Evolutionary conservation across 2,888 invertebrate genomes (phyloP).

Genomic region (Gibbula magus): DNA sequence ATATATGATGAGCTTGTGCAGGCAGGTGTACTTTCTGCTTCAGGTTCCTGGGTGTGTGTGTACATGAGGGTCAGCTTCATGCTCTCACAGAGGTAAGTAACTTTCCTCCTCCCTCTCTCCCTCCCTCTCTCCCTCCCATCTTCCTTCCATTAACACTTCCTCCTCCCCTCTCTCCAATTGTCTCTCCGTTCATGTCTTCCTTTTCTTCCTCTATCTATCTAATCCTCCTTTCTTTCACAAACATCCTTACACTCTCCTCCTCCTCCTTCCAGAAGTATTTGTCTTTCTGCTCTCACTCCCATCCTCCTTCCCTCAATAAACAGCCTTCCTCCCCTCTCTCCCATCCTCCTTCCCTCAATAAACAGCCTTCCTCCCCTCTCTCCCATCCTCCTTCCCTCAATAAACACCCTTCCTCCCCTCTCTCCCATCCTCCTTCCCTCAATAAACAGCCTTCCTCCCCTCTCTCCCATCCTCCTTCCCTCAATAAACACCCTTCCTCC

Average conservation of each 20-base stretch:
- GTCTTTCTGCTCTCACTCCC: too few relatives aligned
- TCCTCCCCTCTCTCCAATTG: too few relatives aligned
- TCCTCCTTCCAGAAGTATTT: too few relatives aligned
- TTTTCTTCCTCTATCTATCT: background rate
- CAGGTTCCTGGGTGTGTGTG: conserved; percentile 96
- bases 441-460: background rate
- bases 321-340: too few relatives aligned
- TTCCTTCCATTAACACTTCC: too few relatives aligned
- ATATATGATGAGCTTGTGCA: background rate
- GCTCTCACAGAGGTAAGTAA: conserved; percentile 87
- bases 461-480: background rate
- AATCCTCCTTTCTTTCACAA: background rate
- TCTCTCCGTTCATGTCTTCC: background rate
- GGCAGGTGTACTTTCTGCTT: conserved; percentile 36
- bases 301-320: too few relatives aligned
- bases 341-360: background rate
- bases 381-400: background rate
- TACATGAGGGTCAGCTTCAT: conserved; percentile 95
- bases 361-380: background rate
- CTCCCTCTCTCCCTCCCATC: too few relatives aligned
- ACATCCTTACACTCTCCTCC: too few relatives aligned
- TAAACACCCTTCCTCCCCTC: too few relatives aligned
- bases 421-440: background rate
- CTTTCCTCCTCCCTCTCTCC: too few relatives aligned
- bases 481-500: background rate